These are phyloP conservation scores for Ctenochaetus hawaiiensis DNA, from an alignment of 2,797 vertebrate species.

Conservation along the genomic window DNA sequence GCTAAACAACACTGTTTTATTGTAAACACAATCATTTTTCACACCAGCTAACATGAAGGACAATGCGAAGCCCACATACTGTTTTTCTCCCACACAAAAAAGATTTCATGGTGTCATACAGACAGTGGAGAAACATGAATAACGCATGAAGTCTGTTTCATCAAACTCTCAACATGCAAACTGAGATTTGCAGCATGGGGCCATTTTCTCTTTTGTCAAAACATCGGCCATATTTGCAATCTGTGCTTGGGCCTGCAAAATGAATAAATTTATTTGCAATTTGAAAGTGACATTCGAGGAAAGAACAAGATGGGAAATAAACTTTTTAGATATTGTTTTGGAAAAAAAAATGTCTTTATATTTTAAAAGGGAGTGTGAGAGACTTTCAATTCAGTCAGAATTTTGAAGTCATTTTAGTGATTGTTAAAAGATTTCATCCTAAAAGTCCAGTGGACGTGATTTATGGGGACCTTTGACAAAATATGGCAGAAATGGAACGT, in stretches of 20 bases:
- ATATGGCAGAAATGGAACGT: too few species aligned
- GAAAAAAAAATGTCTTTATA: background rate
- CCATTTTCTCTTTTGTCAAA: background rate
- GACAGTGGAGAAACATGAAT: background rate
- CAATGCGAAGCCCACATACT: background rate
- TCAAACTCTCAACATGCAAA: background rate
- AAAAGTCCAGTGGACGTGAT: background rate
- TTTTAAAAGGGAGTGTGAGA: too few species aligned
- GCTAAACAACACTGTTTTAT: background rate
- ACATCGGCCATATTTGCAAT: too few species aligned
- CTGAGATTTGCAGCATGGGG: background rate
- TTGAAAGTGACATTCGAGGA: background rate
- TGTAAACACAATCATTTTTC: background rate
- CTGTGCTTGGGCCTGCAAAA: too few species aligned
- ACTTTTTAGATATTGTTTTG: background rate
- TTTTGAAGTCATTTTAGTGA: background rate
- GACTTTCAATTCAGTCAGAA: too few species aligned
- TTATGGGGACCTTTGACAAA: too few species aligned
- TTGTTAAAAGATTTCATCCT: background rate
- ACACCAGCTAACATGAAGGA: background rate
- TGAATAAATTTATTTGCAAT: background rate
- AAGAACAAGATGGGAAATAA: background rate
- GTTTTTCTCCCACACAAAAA: background rate
- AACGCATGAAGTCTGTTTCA: background rate
- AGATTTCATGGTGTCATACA: background rate